These are phyloP conservation scores for Sebastes steindachneri DNA, from an alignment of 2,797 vertebrate genomes.

Conservation along the genomic window DNA sequence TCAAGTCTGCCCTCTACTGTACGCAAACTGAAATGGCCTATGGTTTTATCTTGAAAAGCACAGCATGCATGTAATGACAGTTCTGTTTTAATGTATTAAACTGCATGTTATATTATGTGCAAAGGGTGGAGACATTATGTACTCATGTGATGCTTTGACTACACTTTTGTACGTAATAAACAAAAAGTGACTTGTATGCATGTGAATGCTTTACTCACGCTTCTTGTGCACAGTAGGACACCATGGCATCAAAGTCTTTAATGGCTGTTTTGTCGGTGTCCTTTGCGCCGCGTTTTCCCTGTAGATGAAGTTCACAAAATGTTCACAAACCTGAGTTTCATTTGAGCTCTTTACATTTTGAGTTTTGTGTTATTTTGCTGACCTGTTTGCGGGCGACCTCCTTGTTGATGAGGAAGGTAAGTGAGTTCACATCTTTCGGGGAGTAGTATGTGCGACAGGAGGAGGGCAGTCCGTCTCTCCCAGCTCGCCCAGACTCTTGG, in stretches of 20 bases:
- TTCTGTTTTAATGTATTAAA: not conserved
- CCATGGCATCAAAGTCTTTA: conserved; percentile 91
- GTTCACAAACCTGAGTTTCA: not conserved
- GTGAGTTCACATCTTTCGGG: conserved; percentile 88
- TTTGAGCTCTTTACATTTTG: not conserved
- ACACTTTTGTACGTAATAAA: conserved; percentile 19
- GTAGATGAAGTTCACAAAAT: conserved; percentile 19
- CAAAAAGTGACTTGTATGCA: not conserved
- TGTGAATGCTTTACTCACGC: conserved; percentile 81
- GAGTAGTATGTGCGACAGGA: conserved; percentile 95
- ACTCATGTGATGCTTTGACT: not conserved
- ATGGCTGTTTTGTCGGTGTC: conserved; percentile 88
- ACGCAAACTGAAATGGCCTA: not conserved
- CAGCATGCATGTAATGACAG: not conserved
- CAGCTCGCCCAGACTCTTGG: conserved; percentile 97
- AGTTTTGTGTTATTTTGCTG: not conserved
- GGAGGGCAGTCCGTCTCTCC: conserved; percentile 92
- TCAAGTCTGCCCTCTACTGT: conserved; percentile 64
- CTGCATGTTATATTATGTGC: not conserved
- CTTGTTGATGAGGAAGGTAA: conserved; percentile 92
- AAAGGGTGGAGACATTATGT: not conserved
- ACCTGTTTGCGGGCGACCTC: conserved; percentile 90
- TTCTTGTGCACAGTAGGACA: conserved; percentile 89
- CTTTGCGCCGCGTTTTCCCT: conserved; percentile 92
- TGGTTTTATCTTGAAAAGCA: not conserved